Conservation (phyloP, 2,888 invertebrate species). For the Agrotis clavis region DNA sequence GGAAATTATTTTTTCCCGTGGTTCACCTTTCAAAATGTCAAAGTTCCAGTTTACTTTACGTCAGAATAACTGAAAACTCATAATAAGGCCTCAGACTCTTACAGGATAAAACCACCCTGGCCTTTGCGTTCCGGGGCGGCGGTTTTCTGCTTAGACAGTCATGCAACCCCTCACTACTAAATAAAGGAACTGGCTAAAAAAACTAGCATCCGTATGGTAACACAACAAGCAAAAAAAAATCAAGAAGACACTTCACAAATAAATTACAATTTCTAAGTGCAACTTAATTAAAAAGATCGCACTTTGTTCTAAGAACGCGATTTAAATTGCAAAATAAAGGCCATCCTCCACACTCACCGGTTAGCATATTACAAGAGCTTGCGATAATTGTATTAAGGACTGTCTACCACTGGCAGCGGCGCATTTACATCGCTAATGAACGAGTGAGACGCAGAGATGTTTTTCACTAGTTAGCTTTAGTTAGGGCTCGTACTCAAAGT, state of each 20-base stretch:
- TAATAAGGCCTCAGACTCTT: too few relatives aligned
- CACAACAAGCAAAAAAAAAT: not conserved
- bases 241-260: slow-evolving; percentile 25
- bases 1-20: too few relatives aligned
- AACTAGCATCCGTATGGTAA: not conserved
- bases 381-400: slow-evolving; percentile 79
- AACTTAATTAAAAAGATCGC: slow-evolving; percentile 60
- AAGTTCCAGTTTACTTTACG: too few relatives aligned
- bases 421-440: slow-evolving; percentile 85
- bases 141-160: too few relatives aligned
- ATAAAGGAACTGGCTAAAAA: not conserved
- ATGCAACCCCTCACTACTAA: too few relatives aligned
- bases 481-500: slow-evolving; percentile 57
- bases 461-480: slow-evolving; percentile 71
- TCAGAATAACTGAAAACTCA: too few relatives aligned
- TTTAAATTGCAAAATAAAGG: slow-evolving; percentile 66
- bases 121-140: too few relatives aligned
- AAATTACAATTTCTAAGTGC: slow-evolving; percentile 56
- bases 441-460: slow-evolving; percentile 71
- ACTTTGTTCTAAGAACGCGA: slow-evolving; percentile 49
- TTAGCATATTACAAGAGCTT: slow-evolving; percentile 79
- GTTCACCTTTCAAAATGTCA: too few relatives aligned
- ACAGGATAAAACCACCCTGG: too few relatives aligned
- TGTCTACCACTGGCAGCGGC: slow-evolving; percentile 57
- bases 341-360: slow-evolving; percentile 65